Conservation (phyloP, 1,140 invertebrate species). For the Penaeus vannamei region DNA sequence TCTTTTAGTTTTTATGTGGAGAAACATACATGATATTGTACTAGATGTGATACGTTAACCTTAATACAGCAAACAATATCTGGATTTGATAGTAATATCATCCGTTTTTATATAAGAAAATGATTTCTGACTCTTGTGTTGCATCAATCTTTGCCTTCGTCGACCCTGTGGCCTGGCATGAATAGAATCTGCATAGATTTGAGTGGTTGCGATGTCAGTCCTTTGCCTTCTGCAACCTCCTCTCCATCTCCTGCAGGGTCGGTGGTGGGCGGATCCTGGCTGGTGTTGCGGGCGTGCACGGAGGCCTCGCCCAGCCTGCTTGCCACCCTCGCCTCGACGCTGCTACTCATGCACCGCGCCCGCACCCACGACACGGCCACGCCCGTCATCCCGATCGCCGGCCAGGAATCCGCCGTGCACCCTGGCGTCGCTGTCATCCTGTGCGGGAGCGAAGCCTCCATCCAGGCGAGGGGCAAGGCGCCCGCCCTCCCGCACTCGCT, state of each 20-base stretch:
- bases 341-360: constrained; percentile 44
- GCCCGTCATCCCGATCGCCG: constrained; percentile 48
- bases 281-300: constrained; percentile 34
- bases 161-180: too few relatives aligned
- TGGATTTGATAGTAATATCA: too few relatives aligned
- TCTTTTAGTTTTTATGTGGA: too few relatives aligned
- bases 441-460: not conserved
- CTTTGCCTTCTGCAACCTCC: not conserved
- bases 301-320: not conserved
- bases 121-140: too few relatives aligned
- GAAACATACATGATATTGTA: too few relatives aligned
- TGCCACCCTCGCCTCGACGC: constrained; percentile 38
- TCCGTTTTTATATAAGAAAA: too few relatives aligned
- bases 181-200: too few relatives aligned
- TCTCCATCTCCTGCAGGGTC: constrained; percentile 33
- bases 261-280: constrained; percentile 53
- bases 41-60: too few relatives aligned
- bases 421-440: constrained; percentile 44
- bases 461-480: not conserved
- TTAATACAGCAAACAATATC: too few relatives aligned
- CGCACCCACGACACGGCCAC: constrained; percentile 44
- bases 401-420: constrained; percentile 38
- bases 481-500: constrained; percentile 39
- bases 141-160: too few relatives aligned
- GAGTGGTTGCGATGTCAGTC: not conserved